These are phyloP conservation scores for Aleiodes testaceus DNA, from an alignment of 2,888 invertebrate genomes.

Conservation along the genomic window DNA sequence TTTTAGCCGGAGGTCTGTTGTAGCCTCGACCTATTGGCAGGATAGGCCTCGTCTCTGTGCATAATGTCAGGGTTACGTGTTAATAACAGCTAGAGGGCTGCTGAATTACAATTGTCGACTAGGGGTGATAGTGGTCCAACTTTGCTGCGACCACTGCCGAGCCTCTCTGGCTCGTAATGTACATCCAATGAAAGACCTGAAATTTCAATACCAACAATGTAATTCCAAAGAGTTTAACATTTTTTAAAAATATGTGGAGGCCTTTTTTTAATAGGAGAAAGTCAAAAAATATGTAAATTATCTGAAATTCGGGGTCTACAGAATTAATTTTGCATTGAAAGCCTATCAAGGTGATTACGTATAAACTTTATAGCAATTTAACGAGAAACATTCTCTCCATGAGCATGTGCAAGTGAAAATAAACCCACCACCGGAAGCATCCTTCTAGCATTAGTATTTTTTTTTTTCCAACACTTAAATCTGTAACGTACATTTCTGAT, in stretches of 20 bases:
- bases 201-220: conserved; percentile 53
- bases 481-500: conserved; percentile 74
- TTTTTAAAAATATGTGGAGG: background rate
- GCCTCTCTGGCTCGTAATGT: conserved; percentile 86
- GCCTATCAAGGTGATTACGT: background rate
- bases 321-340: background rate
- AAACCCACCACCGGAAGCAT: conserved; percentile 68
- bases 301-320: too few species aligned
- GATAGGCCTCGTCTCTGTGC: conserved; percentile 53
- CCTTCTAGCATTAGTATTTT: conserved; percentile 55
- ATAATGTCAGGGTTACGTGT: conserved; percentile 45
- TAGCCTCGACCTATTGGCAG: conserved; percentile 49
- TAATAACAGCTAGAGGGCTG: conserved; percentile 78
- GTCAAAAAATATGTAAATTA: too few species aligned
- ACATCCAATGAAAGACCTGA: conserved; percentile 83
- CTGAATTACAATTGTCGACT: conserved; percentile 83
- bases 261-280: too few species aligned
- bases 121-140: conserved; percentile 86
- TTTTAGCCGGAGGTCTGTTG: conserved; percentile 27
- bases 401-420: conserved; percentile 5
- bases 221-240: background rate
- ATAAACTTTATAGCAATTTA: background rate
- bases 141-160: conserved; percentile 79
- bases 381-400: background rate
- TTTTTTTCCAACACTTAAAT: conserved; percentile 54